Percentiles rank a stretch among this genome's conserved stretches.
Evolutionary conservation across 2,888 invertebrate species (phyloP).

Genomic region (Stenodera caucasica): DNA sequence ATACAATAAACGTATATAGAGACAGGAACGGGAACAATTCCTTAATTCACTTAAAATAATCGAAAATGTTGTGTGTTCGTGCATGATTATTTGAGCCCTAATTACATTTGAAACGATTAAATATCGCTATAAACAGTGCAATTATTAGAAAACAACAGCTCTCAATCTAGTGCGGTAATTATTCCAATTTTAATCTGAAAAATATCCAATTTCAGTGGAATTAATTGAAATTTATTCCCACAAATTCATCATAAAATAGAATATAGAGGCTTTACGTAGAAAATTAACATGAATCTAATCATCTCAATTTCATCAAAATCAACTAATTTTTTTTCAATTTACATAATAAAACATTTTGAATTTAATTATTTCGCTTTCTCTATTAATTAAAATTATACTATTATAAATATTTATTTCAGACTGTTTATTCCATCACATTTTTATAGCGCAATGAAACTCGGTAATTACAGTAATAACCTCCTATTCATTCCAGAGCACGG

Average conservation of each 20-base stretch:
- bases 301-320: neutral
- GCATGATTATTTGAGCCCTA: neutral
- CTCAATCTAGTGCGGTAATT: neutral
- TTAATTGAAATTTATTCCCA: slow-evolving; percentile 16
- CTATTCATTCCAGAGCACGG: slow-evolving; percentile 1
- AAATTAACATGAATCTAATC: no score
- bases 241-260: no score
- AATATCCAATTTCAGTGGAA: slow-evolving; percentile 23
- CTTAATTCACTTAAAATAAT: no score
- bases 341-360: neutral
- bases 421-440: slow-evolving; percentile 9
- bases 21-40: no score
- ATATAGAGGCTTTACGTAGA: no score
- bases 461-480: slow-evolving; percentile 12
- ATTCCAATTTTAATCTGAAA: neutral
- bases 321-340: neutral
- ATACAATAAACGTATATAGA: no score
- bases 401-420: slow-evolving; percentile 12
- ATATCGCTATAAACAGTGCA: neutral
- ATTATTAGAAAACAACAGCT: neutral
- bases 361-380: neutral
- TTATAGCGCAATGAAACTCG: slow-evolving; percentile 10
- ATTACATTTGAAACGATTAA: neutral
- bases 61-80: no score
- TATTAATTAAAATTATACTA: slow-evolving; percentile 5